Evolutionary conservation across 2,113 vertebrate genomes (phyloP).

Genomic region (Conger conger): DNA sequence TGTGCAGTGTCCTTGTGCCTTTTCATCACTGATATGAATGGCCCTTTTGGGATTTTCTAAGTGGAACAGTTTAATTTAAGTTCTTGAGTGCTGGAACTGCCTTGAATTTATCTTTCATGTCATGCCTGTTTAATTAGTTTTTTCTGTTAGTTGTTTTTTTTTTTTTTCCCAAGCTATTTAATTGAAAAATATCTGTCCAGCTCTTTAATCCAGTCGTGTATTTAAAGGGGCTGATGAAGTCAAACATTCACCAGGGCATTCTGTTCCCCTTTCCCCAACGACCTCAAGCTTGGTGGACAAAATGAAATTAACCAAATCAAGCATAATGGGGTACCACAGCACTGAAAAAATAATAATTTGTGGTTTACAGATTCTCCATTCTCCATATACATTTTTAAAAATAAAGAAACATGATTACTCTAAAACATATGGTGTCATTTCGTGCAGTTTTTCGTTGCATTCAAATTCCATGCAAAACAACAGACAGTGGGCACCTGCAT

Average conservation of each 20-base stretch:
- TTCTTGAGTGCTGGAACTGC: not conserved
- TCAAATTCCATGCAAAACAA: not conserved
- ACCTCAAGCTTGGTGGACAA: not conserved
- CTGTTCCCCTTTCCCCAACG: not conserved
- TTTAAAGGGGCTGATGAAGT: not conserved
- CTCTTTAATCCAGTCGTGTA: too few species aligned
- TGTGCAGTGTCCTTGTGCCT: not conserved
- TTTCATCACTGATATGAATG: not conserved
- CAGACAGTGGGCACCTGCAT: not conserved
- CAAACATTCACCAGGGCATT: too few species aligned
- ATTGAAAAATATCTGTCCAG: not conserved
- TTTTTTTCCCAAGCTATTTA: not conserved
- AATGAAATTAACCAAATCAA: not conserved
- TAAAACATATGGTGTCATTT: not conserved
- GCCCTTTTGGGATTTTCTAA: not conserved
- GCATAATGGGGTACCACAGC: not conserved
- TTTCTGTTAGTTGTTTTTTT: not conserved
- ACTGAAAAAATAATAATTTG: not conserved
- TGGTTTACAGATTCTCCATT: not conserved
- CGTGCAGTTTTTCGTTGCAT: not conserved
- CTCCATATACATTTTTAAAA: too few species aligned
- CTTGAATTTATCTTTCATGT: not conserved
- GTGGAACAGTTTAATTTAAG: conserved; percentile 6
- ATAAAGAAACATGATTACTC: not conserved
- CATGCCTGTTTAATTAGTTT: not conserved